Conservation (phyloP, 2,888 invertebrate species). For the Tenthredo livida region DNA sequence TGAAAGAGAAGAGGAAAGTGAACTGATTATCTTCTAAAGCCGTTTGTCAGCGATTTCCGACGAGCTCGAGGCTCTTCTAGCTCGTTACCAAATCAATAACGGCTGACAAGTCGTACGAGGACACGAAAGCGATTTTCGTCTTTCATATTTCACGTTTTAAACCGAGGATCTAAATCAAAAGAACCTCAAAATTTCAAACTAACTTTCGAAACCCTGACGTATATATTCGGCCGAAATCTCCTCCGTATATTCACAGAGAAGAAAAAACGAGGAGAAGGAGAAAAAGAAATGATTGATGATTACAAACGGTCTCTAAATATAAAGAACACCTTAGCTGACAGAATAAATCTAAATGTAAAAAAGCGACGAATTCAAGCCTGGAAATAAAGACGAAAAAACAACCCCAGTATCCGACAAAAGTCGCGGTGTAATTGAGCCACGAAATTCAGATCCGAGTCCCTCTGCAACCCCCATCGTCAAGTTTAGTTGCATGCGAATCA, state of each 20-base stretch:
- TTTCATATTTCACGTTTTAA: slow-evolving; percentile 31
- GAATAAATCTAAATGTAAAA: neutral
- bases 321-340: neutral
- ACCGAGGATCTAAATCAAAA: neutral
- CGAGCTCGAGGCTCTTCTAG: slow-evolving; percentile 31
- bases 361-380: neutral
- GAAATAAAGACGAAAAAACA: neutral
- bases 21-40: slow-evolving; percentile 27
- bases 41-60: slow-evolving; percentile 47
- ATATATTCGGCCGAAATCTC: neutral
- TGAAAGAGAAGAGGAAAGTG: slow-evolving; percentile 44
- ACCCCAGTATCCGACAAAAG: neutral
- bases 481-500: slow-evolving; percentile 43
- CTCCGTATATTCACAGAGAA: neutral
- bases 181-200: neutral
- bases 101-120: slow-evolving; percentile 38
- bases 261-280: neutral
- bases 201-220: neutral
- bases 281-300: neutral
- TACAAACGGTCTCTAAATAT: neutral
- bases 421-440: neutral
- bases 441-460: neutral
- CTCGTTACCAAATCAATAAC: slow-evolving; percentile 44
- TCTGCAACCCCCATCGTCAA: slow-evolving; percentile 3
- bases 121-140: slow-evolving; percentile 38